Percentiles rank a stretch among this genome's conserved stretches.
These are phyloP conservation scores for Machimus atricapillus DNA, from an alignment of 2,888 invertebrate species.

Conservation along the genomic window DNA sequence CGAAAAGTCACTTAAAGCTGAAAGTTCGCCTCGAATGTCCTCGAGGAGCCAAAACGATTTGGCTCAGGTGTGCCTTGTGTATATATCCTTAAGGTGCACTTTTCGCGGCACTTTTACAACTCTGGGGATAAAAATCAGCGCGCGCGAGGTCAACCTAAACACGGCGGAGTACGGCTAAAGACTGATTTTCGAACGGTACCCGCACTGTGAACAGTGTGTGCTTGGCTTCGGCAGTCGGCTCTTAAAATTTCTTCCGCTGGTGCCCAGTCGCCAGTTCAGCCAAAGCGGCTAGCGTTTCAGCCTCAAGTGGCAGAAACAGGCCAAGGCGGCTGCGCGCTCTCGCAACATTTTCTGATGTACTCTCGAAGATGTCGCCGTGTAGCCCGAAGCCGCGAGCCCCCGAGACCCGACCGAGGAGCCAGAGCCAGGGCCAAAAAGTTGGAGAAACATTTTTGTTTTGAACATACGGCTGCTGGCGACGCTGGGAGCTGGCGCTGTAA, in stretches of 20 bases:
- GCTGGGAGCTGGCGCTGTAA: slow-evolving; percentile 21
- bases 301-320: not conserved
- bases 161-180: not conserved
- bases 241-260: not conserved
- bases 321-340: slow-evolving; percentile 13
- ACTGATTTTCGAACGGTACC: not conserved
- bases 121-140: not conserved
- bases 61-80: not conserved
- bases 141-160: not conserved
- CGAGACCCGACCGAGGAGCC: not conserved
- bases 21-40: not conserved
- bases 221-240: not conserved
- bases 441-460: slow-evolving; percentile 29
- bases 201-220: not conserved
- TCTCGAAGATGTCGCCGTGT: not conserved
- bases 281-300: not conserved
- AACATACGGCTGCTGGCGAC: not conserved
- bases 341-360: not conserved
- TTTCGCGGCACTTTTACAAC: slow-evolving; percentile 17
- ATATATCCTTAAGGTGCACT: not conserved
- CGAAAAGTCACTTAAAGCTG: not conserved
- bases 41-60: not conserved
- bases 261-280: not conserved
- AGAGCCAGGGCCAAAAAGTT: not conserved
- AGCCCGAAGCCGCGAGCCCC: not conserved